Conservation (phyloP, 2,888 invertebrate genomes). For the Gonocerus acuteangulatus region DNA sequence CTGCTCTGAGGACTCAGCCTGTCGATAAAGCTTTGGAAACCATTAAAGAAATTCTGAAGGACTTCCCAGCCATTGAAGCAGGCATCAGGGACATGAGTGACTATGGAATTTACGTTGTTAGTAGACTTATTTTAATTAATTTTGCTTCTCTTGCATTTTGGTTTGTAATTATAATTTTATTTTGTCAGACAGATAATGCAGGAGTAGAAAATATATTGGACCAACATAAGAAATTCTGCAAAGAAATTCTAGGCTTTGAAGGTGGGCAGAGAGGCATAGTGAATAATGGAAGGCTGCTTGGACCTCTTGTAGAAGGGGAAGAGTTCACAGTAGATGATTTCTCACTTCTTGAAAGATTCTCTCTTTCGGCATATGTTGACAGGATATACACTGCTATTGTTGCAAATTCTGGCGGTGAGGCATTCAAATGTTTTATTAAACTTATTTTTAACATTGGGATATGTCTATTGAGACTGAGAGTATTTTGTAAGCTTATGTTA, state of each 20-base stretch:
- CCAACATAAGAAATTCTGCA: conserved; percentile 56
- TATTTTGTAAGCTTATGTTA: too few relatives aligned
- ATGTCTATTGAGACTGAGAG: too few relatives aligned
- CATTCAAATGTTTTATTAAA: conserved; percentile 16
- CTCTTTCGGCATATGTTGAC: conserved; percentile 40
- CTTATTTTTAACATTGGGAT: too few relatives aligned
- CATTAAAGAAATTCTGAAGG: conserved; percentile 28
- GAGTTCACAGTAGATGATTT: conserved; percentile 81
- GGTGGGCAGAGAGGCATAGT: conserved; percentile 64
- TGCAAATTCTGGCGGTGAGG: conserved; percentile 60
- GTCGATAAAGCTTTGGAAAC: conserved; percentile 27
- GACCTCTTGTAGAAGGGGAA: conserved; percentile 69
- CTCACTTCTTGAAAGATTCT: conserved; percentile 67
- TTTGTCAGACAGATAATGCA: conserved; percentile 29
- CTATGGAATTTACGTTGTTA: conserved; percentile 7
- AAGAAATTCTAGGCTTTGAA: conserved; percentile 61
- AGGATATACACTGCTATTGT: conserved; percentile 38
- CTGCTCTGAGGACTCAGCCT: conserved; percentile 48
- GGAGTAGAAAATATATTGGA: conserved; percentile 40
- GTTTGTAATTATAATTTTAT: not conserved
- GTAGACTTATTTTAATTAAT: not conserved
- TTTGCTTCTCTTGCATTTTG: not conserved
- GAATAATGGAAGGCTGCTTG: conserved; percentile 82
- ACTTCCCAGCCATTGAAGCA: conserved; percentile 19
- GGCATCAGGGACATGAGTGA: not conserved